These are phyloP conservation scores for Bubalus kerabau DNA, from an alignment of 2,113 vertebrate genomes.

Conservation along the genomic window DNA sequence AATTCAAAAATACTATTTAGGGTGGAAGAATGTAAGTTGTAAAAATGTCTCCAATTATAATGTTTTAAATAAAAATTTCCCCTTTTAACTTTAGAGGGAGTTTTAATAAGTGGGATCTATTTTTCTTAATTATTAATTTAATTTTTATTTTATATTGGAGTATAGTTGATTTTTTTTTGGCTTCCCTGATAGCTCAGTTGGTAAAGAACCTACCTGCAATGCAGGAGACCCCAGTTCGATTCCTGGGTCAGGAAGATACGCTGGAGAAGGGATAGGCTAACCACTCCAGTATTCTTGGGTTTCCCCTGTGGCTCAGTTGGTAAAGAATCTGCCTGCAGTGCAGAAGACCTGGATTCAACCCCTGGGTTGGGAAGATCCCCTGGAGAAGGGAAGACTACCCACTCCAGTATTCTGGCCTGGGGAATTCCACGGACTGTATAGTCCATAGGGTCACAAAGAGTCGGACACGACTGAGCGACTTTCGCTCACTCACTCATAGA, in stretches of 20 bases:
- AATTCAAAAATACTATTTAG: not conserved
- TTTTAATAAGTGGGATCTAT: not conserved
- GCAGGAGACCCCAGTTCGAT: accelerated
- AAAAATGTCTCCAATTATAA: not conserved
- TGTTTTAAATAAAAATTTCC: not conserved
- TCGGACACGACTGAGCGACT: not conserved
- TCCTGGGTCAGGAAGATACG: not conserved
- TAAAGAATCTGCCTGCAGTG: not conserved
- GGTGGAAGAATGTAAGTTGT: not conserved
- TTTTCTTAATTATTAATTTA: not conserved
- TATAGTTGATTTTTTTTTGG: not conserved
- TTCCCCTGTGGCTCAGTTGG: not conserved
- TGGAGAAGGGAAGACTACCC: not conserved
- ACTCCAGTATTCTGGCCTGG: not conserved
- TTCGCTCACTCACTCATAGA: not conserved
- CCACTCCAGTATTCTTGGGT: not conserved
- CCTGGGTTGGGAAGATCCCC: not conserved
- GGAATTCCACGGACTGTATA: not conserved
- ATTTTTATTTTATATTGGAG: not conserved
- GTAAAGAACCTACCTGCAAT: not conserved
- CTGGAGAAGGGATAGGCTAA: not conserved
- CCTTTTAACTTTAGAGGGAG: not conserved
- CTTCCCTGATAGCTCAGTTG: not conserved
- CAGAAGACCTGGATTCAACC: not conserved
- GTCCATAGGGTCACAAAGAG: not conserved